phyloP scores from a whole-genome alignment of 1,140 invertebrate species.

The Euglossa dilemma region DNA sequence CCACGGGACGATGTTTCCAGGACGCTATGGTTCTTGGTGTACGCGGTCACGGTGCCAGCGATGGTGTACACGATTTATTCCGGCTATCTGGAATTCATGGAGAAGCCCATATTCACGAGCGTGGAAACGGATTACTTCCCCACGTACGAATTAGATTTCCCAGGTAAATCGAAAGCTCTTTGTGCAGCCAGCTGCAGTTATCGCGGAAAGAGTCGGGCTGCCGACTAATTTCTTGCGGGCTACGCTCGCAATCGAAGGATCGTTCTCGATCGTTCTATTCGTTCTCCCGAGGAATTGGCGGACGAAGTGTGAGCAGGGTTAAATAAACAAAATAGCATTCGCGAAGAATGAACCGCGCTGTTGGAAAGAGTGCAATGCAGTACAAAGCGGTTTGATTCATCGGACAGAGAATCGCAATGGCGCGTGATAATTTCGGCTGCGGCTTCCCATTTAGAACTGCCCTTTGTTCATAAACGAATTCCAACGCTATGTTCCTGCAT shows the following conservation, averaged over 20 bases:
- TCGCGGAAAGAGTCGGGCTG: no score
- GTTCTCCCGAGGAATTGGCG: slow-evolving; percentile 46
- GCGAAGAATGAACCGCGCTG: neutral
- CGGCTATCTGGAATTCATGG: slow-evolving; percentile 52
- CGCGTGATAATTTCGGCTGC: slow-evolving; percentile 41
- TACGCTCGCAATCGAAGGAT: neutral
- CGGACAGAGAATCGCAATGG: neutral
- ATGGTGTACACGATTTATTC: slow-evolving; percentile 58
- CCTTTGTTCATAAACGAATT: slow-evolving; percentile 15
- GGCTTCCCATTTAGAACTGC: neutral
- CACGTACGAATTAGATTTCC: slow-evolving; percentile 62
- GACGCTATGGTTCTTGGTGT: slow-evolving; percentile 67
- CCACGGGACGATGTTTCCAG: slow-evolving; percentile 48
- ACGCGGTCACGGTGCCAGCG: slow-evolving; percentile 50
- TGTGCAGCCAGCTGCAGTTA: neutral
- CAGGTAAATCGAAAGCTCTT: slow-evolving; percentile 56
- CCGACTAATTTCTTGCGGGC: neutral
- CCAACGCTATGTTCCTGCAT: neutral
- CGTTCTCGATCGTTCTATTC: neutral
- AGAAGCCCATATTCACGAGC: slow-evolving; percentile 62
- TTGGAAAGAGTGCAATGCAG: neutral
- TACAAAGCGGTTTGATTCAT: neutral
- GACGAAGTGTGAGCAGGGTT: slow-evolving; percentile 67
- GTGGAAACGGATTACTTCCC: slow-evolving; percentile 68
- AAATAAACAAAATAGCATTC: slow-evolving; percentile 33